Evolutionary conservation across 2,888 invertebrate species (phyloP), one percentile per base, ranked within the genome.

Genomic region (Timandra comae): DNA sequence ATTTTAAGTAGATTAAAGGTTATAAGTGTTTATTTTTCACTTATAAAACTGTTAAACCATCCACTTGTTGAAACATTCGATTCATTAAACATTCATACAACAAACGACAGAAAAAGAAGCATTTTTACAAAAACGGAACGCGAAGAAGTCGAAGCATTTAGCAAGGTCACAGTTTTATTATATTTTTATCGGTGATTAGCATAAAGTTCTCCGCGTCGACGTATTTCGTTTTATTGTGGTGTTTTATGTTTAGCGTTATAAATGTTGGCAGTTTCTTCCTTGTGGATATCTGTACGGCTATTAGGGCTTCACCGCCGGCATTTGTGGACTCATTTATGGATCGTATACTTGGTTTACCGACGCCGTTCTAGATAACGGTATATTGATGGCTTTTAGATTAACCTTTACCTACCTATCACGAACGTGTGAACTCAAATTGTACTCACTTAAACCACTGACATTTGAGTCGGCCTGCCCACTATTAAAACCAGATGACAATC

Each of bases 361-460:
- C 63, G 65, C 63, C 68, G 60, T 69, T 71, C 52, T 53, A 73
- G 75, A 79, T 80, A 78, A 70, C 75, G 63, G 65, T 61, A 35
- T 63, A 74, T 72, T 74, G 73, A 78, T 71, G 67, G 59, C 52
- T 66, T 71, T 72, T 57, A 72, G 72, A 77, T 77, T 74, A 75
- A 62, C 45, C 50, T 52, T 57, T 54, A 55, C 56, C 39, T 46
- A 48, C 53, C 56, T 56, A 52, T 51, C 56, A 52, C 55, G 54
- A 58, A 53, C 52, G 50, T 46, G 46, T 47, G 51, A 54, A 57
- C 62, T 72, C 62, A 73, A 73, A 77, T 76, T 74, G 72, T 58
- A 42, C 35, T 33, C 27, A 37, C 26, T 42, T 43, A 42, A 45
- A 43, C 43, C 22, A 30, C 35, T 30, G 20, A 24, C 33, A 30